A percentile compares a stretch with the other conserved stretches of the same genome.
Conservation (phyloP, 1,140 invertebrate genomes). For the Macrobrachium rosenbergii region DNA sequence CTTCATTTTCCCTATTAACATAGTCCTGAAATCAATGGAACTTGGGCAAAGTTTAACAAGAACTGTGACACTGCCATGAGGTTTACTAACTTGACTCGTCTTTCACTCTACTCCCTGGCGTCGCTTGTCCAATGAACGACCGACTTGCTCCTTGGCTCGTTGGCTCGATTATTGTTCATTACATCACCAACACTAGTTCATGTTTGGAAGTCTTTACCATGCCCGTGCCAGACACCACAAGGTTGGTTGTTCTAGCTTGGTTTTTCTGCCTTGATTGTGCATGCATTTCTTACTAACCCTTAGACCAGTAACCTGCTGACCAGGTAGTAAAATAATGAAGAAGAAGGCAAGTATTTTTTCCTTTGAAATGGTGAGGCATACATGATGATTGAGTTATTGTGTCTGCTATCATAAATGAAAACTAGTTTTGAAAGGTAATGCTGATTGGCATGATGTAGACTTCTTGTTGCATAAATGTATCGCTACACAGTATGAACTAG, state of each 20-base stretch:
- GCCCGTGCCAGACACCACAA: slow-evolving; percentile 76
- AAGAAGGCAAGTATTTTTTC: too few species aligned
- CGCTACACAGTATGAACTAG: too few species aligned
- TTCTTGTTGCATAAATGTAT: too few species aligned
- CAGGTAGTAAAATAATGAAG: too few species aligned
- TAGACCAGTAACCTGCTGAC: too few species aligned
- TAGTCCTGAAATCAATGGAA: too few species aligned
- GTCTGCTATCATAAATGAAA: too few species aligned
- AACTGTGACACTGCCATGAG: not conserved
- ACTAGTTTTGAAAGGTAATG: too few species aligned
- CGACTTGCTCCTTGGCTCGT: slow-evolving; percentile 59
- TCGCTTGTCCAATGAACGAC: slow-evolving; percentile 26
- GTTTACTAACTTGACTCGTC: slow-evolving; percentile 19
- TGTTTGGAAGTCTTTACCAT: slow-evolving; percentile 82
- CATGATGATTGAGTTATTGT: too few species aligned
- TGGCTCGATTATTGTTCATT: slow-evolving; percentile 69
- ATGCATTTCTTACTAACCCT: not conserved
- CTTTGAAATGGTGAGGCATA: too few species aligned
- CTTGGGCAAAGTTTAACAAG: not conserved
- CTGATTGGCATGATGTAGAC: too few species aligned
- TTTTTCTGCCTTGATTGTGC: slow-evolving; percentile 10
- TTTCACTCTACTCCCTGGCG: slow-evolving; percentile 39
- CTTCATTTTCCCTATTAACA: too few species aligned
- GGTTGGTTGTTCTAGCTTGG: slow-evolving; percentile 73
- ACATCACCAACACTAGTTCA: slow-evolving; percentile 76